phyloP scores from a whole-genome alignment of 2,113 vertebrate species.

The Craseonycteris thonglongyai region DNA sequence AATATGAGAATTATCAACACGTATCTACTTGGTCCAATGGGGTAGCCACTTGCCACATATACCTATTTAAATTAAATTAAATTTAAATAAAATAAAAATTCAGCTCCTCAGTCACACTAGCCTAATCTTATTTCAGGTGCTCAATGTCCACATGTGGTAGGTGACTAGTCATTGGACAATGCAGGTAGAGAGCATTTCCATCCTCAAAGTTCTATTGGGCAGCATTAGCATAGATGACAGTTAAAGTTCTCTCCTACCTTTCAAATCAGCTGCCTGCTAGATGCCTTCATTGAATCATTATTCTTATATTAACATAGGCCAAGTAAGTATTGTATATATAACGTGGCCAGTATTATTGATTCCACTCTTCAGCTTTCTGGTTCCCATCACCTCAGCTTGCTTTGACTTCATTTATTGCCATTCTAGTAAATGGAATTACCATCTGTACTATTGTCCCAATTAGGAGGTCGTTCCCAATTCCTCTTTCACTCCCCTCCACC shows the following conservation, averaged over 20 bases:
- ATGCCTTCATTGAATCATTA: background rate
- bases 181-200: background rate
- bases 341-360: background rate
- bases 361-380: background rate
- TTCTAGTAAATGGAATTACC: background rate
- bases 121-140: background rate
- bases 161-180: background rate
- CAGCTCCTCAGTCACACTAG: background rate
- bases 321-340: background rate
- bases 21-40: background rate
- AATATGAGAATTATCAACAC: background rate
- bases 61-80: background rate
- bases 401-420: background rate
- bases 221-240: too few relatives aligned
- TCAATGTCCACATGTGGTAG: background rate
- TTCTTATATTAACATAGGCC: background rate
- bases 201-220: background rate
- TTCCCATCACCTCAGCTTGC: background rate
- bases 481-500: background rate
- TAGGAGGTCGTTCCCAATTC: background rate
- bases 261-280: background rate
- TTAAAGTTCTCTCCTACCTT: background rate
- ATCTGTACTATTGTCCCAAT: background rate
- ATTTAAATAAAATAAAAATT: background rate
- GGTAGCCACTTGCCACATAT: background rate